Conservation (phyloP, 2,797 vertebrate genomes). For the Aplochiton taeniatus region DNA sequence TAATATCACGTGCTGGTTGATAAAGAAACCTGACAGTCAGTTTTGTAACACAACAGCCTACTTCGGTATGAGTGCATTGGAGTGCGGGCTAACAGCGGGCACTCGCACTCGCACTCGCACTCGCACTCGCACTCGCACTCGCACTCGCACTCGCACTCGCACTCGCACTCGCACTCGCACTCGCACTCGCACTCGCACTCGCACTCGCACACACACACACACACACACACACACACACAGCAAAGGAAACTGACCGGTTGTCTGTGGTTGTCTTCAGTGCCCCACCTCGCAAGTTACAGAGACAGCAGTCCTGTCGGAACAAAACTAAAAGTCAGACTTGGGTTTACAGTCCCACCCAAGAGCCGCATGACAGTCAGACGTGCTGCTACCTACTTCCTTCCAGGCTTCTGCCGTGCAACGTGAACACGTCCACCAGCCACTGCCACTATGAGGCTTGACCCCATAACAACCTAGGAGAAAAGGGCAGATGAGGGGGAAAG, state of each 20-base stretch:
- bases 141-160: no score
- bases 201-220: not conserved
- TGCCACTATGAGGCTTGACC: constrained; percentile 81
- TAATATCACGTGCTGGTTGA: no score
- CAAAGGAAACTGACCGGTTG: constrained; percentile 69
- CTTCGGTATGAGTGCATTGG: not conserved
- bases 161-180: no score
- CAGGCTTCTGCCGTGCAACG: constrained; percentile 84
- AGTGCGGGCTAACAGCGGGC: no score
- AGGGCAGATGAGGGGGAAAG: not conserved
- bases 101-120: no score
- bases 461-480: constrained; percentile 88
- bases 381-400: constrained; percentile 79
- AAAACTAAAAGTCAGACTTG: constrained; percentile 17
- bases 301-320: constrained; percentile 87
- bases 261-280: constrained; percentile 92
- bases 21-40: no score
- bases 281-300: constrained; percentile 93
- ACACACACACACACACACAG: not conserved
- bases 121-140: no score
- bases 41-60: no score
- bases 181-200: no score
- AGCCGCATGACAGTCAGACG: no score
- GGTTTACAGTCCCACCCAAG: not conserved
- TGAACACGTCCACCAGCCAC: constrained; percentile 86